phyloP scores from a whole-genome alignment of 2,797 vertebrate genomes.

The Spondyliosoma cantharus region DNA sequence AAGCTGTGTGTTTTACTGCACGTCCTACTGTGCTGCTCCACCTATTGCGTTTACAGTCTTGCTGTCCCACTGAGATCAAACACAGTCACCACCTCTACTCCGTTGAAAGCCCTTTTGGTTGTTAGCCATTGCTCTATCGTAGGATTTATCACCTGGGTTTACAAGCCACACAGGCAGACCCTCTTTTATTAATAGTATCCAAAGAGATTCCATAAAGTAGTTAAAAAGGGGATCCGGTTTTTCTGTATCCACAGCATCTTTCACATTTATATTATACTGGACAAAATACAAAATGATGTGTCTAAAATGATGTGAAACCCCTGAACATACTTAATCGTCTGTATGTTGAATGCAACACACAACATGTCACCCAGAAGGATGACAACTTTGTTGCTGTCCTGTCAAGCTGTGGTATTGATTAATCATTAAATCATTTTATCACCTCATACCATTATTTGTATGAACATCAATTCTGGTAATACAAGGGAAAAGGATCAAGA shows the following conservation, averaged over 20 bases:
- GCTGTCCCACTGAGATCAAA: conserved; percentile 74
- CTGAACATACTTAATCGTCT: not conserved
- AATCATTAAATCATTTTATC: too few species aligned
- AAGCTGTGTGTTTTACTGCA: conserved; percentile 59
- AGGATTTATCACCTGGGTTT: conserved; percentile 40
- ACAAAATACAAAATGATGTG: not conserved
- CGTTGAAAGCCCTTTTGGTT: conserved; percentile 49
- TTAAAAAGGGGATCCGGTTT: conserved; percentile 3
- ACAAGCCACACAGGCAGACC: conserved; percentile 45
- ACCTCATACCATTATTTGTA: not conserved
- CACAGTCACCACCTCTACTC: conserved; percentile 43
- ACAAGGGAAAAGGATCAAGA: not conserved
- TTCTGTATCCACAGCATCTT: not conserved
- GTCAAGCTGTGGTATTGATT: too few species aligned
- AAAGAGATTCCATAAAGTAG: conserved; percentile 8
- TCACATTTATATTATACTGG: not conserved
- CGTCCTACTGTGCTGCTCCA: conserved; percentile 56
- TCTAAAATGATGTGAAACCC: not conserved
- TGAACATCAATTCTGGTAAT: not conserved
- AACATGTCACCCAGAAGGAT: not conserved
- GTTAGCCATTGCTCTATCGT: conserved; percentile 39
- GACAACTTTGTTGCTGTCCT: not conserved
- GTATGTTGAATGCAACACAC: not conserved
- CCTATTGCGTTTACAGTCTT: conserved; percentile 65
- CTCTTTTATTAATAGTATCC: conserved; percentile 25